Base-by-base conservation (phyloP, 2,888 invertebrate species). In the Mayetiola destructor region DNA sequence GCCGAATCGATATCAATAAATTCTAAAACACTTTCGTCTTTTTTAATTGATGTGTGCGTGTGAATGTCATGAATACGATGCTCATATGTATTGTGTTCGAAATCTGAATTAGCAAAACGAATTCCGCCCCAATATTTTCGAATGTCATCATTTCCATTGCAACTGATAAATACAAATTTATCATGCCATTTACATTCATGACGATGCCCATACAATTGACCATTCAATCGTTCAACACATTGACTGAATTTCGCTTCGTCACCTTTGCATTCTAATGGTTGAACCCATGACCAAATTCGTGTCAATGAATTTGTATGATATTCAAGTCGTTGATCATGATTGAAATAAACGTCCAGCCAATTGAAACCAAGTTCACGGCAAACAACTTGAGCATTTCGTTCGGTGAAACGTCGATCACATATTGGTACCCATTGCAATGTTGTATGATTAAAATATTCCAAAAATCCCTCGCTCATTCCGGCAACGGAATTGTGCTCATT, bases 391-490 rank as follows among this genome's bases (percentile, higher is more conserved):
- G 94, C 96, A 68, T 96, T 97, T 64, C 95, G 80, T 69, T 96
- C 93, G 0, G 95, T 95, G 69, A 99, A 99, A 59, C 93, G 79
- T 48, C 80, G 80, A 70, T 99, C 99, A 71, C 99, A 99, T 73
- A 96, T 84, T 0, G 97, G 92, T 35, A 95, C 88, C 92, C 95
- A 96, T 67, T 96, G 95, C 18, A 91, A 76, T 0, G 95, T 94
- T 2, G 99, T 97, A 63, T 80, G 80, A 66, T 99, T 99, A 68
- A 88, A 97, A 67, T 93, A 88, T 73, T 97, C 94, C 59, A 97
- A 70, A 66, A 95, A 97, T 5, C 96, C 96, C 77, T 87, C 84
- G 64, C 80, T 80, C 1, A 76, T 75, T 59, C 70, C 73, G 55
- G 75, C 74, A 16, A 73, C 69, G 12, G 71, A 64, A 42, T 76